Evolutionary conservation across 2,797 vertebrate genomes (phyloP), one percentile per base, ranked within the genome.

Genomic region (Alouatta caraya): DNA sequence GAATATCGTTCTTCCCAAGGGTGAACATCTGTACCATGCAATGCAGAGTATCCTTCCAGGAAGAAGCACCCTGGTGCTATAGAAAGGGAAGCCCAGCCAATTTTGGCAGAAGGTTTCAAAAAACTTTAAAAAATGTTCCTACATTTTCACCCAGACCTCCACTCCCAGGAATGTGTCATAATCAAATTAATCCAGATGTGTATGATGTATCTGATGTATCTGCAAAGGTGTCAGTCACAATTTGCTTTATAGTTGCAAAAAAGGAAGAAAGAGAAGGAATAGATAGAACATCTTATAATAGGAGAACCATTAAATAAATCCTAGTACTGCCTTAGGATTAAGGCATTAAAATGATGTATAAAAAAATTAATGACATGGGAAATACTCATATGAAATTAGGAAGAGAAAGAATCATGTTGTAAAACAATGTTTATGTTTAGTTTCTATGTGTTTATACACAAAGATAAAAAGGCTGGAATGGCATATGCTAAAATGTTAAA

Each of bases 341-440:
- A 88, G 42, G 44, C 76, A 87, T 57, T 90, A 87, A 94, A 87
- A 82, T 72, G 61, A 79, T 70, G n/a, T 70, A 42, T 95, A 95
- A 78, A 97, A 96, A 96, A 92, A 81, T 81, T 93, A 95, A 97
- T 89, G 42, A 86, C 37, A 61, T 39, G 28, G 42, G 55, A 84
- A 94, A 90, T 80, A 80, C 50, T 93, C 44, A 59, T 28, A 91
- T 75, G 55, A 87, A 93, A 93, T 93, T 92, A 84, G 46, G 4
- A 88, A 84, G 48, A 84, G 70, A 78, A 88, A 73, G n/a, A 93
- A 64, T 8, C 28, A 39, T 39, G 44, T 83, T 93, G 67, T 93
- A 83, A 93, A 96, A 52, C 37, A 95, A 57, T 80, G 44, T 57
- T 87, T 93, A 55, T 72, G 8, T 79, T 92, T 72, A 59, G 30